Evolutionary conservation across 1,140 invertebrate species (phyloP), one percentile per base, ranked within the genome.

Genomic region (Tribolium madens): DNA sequence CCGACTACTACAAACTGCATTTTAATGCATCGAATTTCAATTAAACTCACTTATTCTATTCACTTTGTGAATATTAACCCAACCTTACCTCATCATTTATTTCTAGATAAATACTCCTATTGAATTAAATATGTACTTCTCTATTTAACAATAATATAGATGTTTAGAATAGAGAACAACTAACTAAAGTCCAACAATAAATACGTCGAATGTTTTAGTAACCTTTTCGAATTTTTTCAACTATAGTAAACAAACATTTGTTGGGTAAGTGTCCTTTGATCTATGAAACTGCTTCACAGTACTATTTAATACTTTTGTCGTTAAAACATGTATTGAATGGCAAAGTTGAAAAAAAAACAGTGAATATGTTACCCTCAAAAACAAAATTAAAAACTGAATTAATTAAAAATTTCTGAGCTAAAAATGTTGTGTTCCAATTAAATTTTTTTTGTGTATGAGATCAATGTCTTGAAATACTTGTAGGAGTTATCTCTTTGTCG

Each of bases 241-340:
- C 36, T 9, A 0, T 57, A 12, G 52, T 57, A 57, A 57, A 57
- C 48, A 50, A 14, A 21, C 18, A 26, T 57, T 57, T 18, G 14
- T 42, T 7, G 36, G 36, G 7, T 42, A 42, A 57, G 52, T 57
- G 52, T 26, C 52, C 17, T 57, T 57, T 57, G 52, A 57, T 57
- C 13, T 57, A 17, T n/a, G 52, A 18, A 57, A 57, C 48, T 6
- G 18, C 52, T 57, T 57, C n/a, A 17, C 17, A 26, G 52, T 57
- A 26, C 15, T 17, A 57, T 57, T 57, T 57, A 57, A 57, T 17
- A 57, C 52, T 57, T 18, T 57, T 26, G 18, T 26, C 13, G 52
- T 10, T 18, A 21, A 57, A 26, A 57, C 52, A 17, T 21, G 52
- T 57, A 57, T n/a, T 17, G 52, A 57, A 57, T 57, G 9, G 18